Percentiles rank a stretch among this genome's conserved stretches.
Conservation (phyloP, 2,113 vertebrate genomes). For the Platanista minor region DNA sequence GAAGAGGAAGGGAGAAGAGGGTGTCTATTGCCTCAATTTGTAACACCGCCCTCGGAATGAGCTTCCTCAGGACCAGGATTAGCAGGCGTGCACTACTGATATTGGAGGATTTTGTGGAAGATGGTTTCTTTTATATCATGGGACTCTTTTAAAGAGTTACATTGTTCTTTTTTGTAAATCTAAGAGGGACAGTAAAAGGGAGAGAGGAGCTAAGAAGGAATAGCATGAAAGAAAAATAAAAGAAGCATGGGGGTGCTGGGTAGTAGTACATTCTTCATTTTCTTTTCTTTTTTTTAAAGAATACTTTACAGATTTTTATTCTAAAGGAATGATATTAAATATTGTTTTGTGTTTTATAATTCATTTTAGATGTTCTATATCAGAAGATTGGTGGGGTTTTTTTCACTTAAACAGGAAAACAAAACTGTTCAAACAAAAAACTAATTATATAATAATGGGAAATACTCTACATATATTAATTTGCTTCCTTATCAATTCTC, state of each 20-base stretch:
- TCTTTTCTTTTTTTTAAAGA: background rate
- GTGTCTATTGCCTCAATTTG: background rate
- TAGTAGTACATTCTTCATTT: background rate
- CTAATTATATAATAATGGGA: background rate
- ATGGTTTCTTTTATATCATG: background rate
- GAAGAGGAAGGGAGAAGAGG: background rate
- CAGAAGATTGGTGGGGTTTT: background rate
- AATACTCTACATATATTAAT: conserved; percentile 4
- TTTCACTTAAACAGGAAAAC: background rate
- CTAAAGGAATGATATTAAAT: conserved; percentile 5
- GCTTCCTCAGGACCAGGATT: background rate
- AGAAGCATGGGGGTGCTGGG: background rate
- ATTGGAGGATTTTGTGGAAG: background rate
- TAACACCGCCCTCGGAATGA: background rate
- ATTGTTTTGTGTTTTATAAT: conserved; percentile 13
- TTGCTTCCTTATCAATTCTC: background rate
- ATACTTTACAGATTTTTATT: background rate
- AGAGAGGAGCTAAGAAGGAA: background rate
- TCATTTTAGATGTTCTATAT: background rate
- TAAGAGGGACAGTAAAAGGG: background rate
- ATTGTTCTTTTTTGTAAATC: background rate
- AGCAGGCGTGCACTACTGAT: background rate
- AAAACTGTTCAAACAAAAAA: conserved; percentile 16
- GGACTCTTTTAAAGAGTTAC: background rate
- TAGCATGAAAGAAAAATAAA: background rate